These are phyloP conservation scores for Mohoua ochrocephala DNA, from an alignment of 2,113 vertebrate species.

Conservation along the genomic window DNA sequence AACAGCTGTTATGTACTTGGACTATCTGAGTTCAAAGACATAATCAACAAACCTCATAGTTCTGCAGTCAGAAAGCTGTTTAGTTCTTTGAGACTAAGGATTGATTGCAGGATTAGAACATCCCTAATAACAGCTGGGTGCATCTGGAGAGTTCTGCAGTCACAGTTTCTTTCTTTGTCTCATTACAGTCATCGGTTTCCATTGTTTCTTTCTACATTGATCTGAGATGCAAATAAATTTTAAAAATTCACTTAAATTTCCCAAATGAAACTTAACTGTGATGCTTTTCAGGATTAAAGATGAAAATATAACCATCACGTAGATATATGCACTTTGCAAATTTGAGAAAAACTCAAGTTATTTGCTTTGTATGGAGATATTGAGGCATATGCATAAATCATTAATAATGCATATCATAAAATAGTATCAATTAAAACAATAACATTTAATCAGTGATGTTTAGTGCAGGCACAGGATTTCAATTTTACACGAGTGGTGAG, in stretches of 20 bases:
- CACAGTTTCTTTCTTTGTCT: slow-evolving; percentile 46
- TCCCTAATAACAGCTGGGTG: slow-evolving; percentile 70
- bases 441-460: not conserved
- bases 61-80: slow-evolving; percentile 38
- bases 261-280: not conserved
- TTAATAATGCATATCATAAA: not conserved
- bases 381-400: not conserved
- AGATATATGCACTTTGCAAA: not conserved
- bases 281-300: not conserved
- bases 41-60: slow-evolving; percentile 50
- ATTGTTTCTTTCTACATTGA: slow-evolving; percentile 25
- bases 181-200: slow-evolving; percentile 38
- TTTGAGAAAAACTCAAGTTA: not conserved
- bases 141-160: slow-evolving; percentile 66
- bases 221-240: slow-evolving; percentile 2
- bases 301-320: not conserved
- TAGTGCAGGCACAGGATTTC: not conserved
- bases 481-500: not conserved
- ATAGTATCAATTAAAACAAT: not conserved
- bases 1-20: slow-evolving; percentile 70
- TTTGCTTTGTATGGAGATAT: not conserved
- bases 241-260: not conserved
- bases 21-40: slow-evolving; percentile 71
- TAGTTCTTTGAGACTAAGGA: slow-evolving; percentile 16
- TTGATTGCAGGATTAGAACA: slow-evolving; percentile 42